A percentile compares a stretch with the other conserved stretches of the same genome.
Conservation (phyloP, 2,888 invertebrate species). For the Dione juno region DNA sequence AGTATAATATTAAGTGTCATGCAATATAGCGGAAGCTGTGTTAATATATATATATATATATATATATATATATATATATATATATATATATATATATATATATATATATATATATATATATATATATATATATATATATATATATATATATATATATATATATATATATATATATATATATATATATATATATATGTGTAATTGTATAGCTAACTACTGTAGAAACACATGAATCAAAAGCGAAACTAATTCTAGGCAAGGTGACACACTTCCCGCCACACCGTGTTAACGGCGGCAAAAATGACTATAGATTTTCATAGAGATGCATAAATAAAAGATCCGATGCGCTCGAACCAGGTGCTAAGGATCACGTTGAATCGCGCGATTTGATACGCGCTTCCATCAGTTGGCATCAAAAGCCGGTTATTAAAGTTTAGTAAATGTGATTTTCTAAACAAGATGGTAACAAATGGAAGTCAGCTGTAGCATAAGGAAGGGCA, state of each 20-base stretch:
- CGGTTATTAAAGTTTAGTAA: constrained; percentile 80
- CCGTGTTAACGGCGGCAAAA: constrained; percentile 62
- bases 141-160: too few relatives aligned
- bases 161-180: too few relatives aligned
- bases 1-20: constrained; percentile 52
- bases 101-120: neutral
- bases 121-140: neutral
- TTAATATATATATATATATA: neutral
- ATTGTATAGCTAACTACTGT: constrained; percentile 33
- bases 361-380: constrained; percentile 77
- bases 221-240: constrained; percentile 48
- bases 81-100: neutral
- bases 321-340: constrained; percentile 80
- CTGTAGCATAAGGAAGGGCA: constrained; percentile 53
- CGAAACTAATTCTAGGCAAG: constrained; percentile 77
- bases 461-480: constrained; percentile 75
- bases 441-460: constrained; percentile 82
- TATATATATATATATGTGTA: neutral
- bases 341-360: constrained; percentile 79
- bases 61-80: neutral
- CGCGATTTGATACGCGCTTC: constrained; percentile 81
- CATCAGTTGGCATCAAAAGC: constrained; percentile 75
- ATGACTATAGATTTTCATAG: constrained; percentile 76
- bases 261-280: constrained; percentile 74
- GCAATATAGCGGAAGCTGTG: neutral